Evolutionary conservation across 1,140 invertebrate species (phyloP), one percentile per base, ranked within the genome.

Genomic region (Micrasema minimum): DNA sequence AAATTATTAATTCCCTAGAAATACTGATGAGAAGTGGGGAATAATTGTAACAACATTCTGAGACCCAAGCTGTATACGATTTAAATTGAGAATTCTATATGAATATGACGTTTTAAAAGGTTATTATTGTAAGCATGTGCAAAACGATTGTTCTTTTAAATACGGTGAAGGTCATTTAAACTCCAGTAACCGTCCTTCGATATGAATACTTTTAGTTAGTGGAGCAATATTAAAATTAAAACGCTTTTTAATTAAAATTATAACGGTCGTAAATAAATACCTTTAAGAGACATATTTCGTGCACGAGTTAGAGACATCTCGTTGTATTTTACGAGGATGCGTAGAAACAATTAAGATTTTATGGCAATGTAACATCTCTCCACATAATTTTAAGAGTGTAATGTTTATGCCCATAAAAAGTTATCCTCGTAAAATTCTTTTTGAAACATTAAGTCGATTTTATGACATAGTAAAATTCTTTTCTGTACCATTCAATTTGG

Each of bases 111-210:
- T 46, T 50, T 11, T 48, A 43, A 59, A 55, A 64, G 71, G 71
- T 72, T 43, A 67, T 41, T 57, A 51, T 72, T 65, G 66, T 57
- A 46, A 55, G 71, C 14, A 18, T 41, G 57, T 48, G 22, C 16
- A 31, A 48, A 41, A 59, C 61, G 43, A 62, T 57, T 45, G 66
- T 43, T 72, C 23, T 14, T 16, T 43, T 59, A 66, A 68, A 68
- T 72, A 57, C 66, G 71, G 65, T 68, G 71, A 72, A 72, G 71
- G 71, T 72, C 71, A 55, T 53, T 66, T 59, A 37, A 62, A 62
- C 41, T 41, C 55, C 45, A 20, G 26, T 14, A 62, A 62, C 59
- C 59, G 59, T 62, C 59, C 59, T 62, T 62, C 22, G 1, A 45
- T 53, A 20, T 2, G 26, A 31, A 31, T 31, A 31, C 26, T 31